These are phyloP conservation scores for Erannis defoliaria DNA, from an alignment of 2,888 invertebrate genomes.

Conservation along the genomic window DNA sequence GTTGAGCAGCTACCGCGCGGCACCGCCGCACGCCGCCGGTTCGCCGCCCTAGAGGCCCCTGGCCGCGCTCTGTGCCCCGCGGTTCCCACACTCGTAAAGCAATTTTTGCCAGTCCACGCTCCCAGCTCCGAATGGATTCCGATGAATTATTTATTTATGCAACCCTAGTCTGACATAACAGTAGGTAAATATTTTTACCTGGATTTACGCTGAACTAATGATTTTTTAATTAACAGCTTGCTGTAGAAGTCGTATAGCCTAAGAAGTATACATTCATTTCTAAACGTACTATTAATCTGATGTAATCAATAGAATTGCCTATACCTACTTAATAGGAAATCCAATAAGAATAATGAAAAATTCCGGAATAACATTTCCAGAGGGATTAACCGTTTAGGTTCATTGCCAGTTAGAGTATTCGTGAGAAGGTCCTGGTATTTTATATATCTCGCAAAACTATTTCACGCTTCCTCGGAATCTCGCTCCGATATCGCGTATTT, in stretches of 20 bases:
- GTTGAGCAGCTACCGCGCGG: slow-evolving; percentile 49
- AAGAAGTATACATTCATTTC: neutral
- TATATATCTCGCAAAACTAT: slow-evolving; percentile 57
- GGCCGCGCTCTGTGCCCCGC: slow-evolving; percentile 32
- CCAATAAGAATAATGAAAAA: slow-evolving; percentile 25
- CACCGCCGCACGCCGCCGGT: slow-evolving; percentile 58
- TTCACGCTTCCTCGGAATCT: slow-evolving; percentile 56
- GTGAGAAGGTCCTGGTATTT: slow-evolving; percentile 45
- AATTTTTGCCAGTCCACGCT: slow-evolving; percentile 72
- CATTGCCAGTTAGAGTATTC: slow-evolving; percentile 22
- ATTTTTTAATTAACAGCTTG: neutral
- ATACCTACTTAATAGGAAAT: slow-evolving; percentile 14
- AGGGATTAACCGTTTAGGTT: slow-evolving; percentile 25
- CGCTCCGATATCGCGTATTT: slow-evolving; percentile 53
- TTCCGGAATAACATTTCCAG: slow-evolving; percentile 13
- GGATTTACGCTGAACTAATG: slow-evolving; percentile 29
- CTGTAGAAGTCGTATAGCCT: neutral
- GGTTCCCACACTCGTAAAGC: slow-evolving; percentile 75
- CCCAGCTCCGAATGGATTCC: slow-evolving; percentile 65
- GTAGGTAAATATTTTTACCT: slow-evolving; percentile 38
- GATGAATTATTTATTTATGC: slow-evolving; percentile 71
- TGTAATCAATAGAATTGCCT: slow-evolving; percentile 3
- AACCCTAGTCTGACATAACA: slow-evolving; percentile 45
- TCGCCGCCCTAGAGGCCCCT: slow-evolving; percentile 37
- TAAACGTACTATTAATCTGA: neutral